phyloP scores from a whole-genome alignment of 2,797 vertebrate species.

The Myripristis murdjan region DNA sequence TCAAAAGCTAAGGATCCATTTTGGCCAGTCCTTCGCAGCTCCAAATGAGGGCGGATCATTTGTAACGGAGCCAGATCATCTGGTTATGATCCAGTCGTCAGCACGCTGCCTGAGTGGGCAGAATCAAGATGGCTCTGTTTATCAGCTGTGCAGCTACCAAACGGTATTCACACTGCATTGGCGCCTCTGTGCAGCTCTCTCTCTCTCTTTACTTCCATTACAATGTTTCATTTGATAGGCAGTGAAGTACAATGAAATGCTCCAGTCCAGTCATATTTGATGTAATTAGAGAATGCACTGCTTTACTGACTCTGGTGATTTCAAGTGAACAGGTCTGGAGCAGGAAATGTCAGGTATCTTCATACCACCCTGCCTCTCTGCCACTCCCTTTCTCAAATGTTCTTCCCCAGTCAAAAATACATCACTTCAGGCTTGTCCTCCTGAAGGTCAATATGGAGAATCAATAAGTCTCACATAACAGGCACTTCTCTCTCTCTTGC shows the following conservation, averaged over 20 bases:
- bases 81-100: conserved; percentile 77
- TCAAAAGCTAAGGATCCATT: conserved; percentile 64
- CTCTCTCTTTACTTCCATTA: conserved; percentile 20
- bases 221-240: conserved; percentile 30
- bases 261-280: conserved; percentile 28
- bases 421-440: conserved; percentile 48
- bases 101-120: conserved; percentile 67
- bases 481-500: conserved; percentile 23
- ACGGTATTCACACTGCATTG: conserved; percentile 44
- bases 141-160: conserved; percentile 69
- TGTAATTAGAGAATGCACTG: conserved; percentile 6
- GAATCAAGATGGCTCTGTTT: conserved; percentile 71
- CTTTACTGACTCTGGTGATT: conserved; percentile 11
- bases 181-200: background rate
- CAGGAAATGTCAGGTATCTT: conserved; percentile 13
- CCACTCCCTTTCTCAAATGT: conserved; percentile 15
- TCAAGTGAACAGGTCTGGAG: conserved; percentile 18
- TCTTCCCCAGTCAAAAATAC: conserved; percentile 52
- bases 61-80: conserved; percentile 75
- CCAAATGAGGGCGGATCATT: conserved; percentile 70
- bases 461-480: conserved; percentile 57
- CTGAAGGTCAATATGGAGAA: conserved; percentile 64
- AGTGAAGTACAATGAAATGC: conserved; percentile 30
- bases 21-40: conserved; percentile 61
- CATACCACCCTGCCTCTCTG: conserved; percentile 6